These are phyloP conservation scores for Crossocerus cetratus DNA, from an alignment of 2,888 invertebrate genomes.

Conservation along the genomic window DNA sequence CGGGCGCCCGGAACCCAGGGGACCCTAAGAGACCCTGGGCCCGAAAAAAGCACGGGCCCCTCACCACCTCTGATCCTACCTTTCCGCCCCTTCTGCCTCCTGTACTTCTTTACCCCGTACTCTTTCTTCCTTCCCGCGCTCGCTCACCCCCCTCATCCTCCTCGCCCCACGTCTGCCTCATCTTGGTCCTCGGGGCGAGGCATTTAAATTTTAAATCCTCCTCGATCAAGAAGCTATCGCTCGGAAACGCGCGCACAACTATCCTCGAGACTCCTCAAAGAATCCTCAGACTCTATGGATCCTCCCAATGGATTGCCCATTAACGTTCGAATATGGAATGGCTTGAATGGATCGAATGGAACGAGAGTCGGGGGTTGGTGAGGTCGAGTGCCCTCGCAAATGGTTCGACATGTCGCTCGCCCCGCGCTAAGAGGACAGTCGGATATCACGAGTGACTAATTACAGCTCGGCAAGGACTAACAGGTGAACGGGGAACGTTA, in stretches of 20 bases:
- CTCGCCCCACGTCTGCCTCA: slow-evolving; percentile 1
- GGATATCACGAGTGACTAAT: neutral
- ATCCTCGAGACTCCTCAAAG: too few relatives aligned
- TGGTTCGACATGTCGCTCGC: neutral
- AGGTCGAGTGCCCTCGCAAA: neutral
- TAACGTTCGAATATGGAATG: too few relatives aligned
- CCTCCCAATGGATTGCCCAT: too few relatives aligned
- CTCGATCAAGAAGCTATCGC: slow-evolving; percentile 55
- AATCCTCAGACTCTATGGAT: too few relatives aligned
- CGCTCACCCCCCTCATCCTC: slow-evolving; percentile 18
- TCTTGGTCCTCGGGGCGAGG: slow-evolving; percentile 28
- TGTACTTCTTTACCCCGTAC: neutral
- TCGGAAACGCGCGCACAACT: slow-evolving; percentile 24
- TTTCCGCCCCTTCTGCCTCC: slow-evolving; percentile 20
- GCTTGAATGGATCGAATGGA: too few relatives aligned
- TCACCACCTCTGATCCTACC: slow-evolving; percentile 6
- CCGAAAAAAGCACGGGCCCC: slow-evolving; percentile 33
- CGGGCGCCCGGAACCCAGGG: slow-evolving; percentile 47
- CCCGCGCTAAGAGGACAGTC: neutral
- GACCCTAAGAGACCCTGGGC: slow-evolving; percentile 46
- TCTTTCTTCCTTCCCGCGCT: slow-evolving; percentile 3
- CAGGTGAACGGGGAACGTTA: slow-evolving; percentile 59
- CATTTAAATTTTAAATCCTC: slow-evolving; percentile 69
- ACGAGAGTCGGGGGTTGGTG: too few relatives aligned
- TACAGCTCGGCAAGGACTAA: slow-evolving; percentile 32